A percentile compares a stretch with the other conserved stretches of the same genome.
Conservation (phyloP, 2,113 vertebrate genomes). For the Mungos mungo region DNA sequence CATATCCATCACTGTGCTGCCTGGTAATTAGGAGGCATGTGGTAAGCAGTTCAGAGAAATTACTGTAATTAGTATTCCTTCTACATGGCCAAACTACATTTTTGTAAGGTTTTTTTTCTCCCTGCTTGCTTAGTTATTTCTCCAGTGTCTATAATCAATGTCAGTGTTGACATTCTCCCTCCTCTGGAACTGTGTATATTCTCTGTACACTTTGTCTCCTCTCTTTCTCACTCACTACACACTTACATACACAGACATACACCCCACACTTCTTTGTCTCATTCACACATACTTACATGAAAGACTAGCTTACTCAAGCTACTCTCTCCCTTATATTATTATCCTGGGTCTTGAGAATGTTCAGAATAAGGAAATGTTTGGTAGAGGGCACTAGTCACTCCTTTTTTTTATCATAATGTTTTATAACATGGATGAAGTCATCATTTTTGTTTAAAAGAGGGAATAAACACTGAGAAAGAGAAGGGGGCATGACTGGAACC, state of each 20-base stretch:
- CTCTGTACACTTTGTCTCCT: not conserved
- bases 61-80: not conserved
- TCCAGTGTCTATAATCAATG: not conserved
- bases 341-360: not conserved
- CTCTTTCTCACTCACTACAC: not conserved
- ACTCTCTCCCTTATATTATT: not conserved
- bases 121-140: not conserved
- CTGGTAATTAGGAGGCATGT: slow-evolving; percentile 32
- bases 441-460: not conserved
- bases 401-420: not conserved
- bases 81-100: not conserved
- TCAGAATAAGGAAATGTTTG: not conserved
- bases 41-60: slow-evolving; percentile 20
- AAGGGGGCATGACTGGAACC: not conserved
- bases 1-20: not conserved
- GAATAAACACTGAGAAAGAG: not conserved
- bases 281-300: not conserved
- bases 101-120: not conserved
- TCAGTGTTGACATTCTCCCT: not conserved
- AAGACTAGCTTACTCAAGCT: not conserved
- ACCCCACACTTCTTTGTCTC: not conserved
- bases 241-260: not conserved
- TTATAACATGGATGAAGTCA: not conserved
- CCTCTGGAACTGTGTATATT: no score
- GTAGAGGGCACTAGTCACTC: not conserved